These are phyloP conservation scores for Gonioctena quinquepunctata DNA, from an alignment of 1,140 invertebrate genomes.

Conservation along the genomic window DNA sequence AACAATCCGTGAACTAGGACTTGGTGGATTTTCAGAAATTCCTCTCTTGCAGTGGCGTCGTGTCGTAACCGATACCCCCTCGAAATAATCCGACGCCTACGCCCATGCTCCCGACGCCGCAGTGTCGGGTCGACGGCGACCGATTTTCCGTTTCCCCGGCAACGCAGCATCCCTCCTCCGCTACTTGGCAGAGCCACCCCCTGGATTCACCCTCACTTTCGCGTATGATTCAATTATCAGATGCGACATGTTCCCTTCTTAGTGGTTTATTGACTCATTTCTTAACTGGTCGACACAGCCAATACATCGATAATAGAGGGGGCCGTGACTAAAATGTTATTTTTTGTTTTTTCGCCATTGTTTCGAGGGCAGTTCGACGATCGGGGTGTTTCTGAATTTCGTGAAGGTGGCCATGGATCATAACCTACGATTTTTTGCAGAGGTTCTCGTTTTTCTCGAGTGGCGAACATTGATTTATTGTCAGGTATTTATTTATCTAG, in stretches of 20 bases:
- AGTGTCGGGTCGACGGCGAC: conserved; percentile 39
- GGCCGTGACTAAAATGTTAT: not conserved
- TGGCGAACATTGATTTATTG: not conserved
- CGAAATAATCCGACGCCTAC: not conserved
- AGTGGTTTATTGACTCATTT: conserved; percentile 52
- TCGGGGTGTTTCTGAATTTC: not conserved
- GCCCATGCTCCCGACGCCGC: conserved; percentile 31
- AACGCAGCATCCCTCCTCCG: conserved; percentile 50
- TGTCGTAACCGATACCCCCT: no score
- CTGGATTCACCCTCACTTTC: conserved; percentile 27
- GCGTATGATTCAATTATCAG: conserved; percentile 52
- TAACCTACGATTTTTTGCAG: not conserved
- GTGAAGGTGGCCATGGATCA: not conserved
- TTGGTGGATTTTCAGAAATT: no score
- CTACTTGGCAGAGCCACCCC: conserved; percentile 29
- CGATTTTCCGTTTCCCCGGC: conserved; percentile 41
- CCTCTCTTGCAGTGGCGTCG: no score
- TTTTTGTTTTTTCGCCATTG: not conserved
- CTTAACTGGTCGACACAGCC: conserved; percentile 30
- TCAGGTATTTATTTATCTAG: not conserved
- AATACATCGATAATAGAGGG: conserved; percentile 11
- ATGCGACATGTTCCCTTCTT: conserved; percentile 45
- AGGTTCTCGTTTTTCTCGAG: not conserved
- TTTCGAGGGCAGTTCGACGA: not conserved
- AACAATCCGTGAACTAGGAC: no score